Evolutionary conservation across 2,888 invertebrate species (phyloP).

Genomic region (Lepas anatifera): DNA sequence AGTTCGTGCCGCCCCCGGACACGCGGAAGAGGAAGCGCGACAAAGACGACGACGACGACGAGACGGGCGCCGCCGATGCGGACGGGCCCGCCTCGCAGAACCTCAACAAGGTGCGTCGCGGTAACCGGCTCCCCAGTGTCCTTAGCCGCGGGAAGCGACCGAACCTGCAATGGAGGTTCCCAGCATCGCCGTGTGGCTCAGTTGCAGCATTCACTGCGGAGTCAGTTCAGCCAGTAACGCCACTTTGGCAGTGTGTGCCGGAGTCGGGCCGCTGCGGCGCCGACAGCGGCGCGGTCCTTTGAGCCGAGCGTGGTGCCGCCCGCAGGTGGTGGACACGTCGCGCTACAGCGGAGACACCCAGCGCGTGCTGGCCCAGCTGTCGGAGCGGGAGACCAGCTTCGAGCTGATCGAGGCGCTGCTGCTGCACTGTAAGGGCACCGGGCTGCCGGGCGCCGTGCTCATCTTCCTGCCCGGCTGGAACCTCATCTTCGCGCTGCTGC

Average conservation of each 20-base stretch:
- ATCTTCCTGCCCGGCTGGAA: constrained; percentile 97
- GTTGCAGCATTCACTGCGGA: background rate
- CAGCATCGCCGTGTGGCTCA: too few relatives aligned
- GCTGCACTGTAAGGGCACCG: constrained; percentile 37
- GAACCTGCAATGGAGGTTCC: too few relatives aligned
- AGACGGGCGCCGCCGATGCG: constrained; percentile 43
- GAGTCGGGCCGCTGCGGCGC: too few relatives aligned
- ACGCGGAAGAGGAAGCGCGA: constrained; percentile 54
- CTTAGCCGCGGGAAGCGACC: too few relatives aligned
- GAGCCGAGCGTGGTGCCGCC: background rate
- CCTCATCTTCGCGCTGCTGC: constrained; percentile 82
- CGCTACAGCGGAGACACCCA: constrained; percentile 43
- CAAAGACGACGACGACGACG: constrained; percentile 43
- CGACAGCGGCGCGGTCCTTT: too few relatives aligned
- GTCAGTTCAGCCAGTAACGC: too few relatives aligned
- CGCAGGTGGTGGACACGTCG: constrained; percentile 30
- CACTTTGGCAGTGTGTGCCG: too few relatives aligned
- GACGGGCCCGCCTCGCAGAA: constrained; percentile 42
- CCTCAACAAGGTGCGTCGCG: constrained; percentile 30
- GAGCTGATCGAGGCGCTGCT: constrained; percentile 75
- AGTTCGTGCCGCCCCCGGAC: constrained; percentile 64
- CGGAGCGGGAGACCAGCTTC: constrained; percentile 85
- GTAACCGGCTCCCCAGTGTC: too few relatives aligned
- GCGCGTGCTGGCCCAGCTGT: constrained; percentile 57
- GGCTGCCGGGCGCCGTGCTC: constrained; percentile 70